Conservation (phyloP, 2,888 invertebrate genomes). For the Stenolophus ochropezus region DNA sequence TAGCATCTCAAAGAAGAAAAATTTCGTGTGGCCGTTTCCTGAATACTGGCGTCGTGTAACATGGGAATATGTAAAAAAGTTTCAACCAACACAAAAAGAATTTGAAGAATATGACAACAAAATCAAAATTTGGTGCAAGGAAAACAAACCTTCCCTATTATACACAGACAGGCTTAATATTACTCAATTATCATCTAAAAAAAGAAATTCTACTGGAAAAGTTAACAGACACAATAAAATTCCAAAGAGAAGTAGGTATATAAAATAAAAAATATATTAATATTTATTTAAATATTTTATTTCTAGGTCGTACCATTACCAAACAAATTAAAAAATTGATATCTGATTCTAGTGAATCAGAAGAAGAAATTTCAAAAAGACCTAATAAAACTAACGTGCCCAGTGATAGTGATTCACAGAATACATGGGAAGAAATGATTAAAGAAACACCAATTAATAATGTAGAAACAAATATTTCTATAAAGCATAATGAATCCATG, state of each 20-base stretch:
- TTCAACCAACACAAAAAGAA: conserved; percentile 15
- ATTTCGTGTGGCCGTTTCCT: conserved; percentile 44
- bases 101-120: conserved; percentile 10
- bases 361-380: background rate
- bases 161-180: too few relatives aligned
- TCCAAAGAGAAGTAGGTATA: conserved; percentile 16
- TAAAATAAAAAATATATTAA: background rate
- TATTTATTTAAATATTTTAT: background rate
- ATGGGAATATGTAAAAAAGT: conserved; percentile 10
- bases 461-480: background rate
- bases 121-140: conserved; percentile 28
- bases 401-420: conserved; percentile 10
- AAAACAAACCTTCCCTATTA: conserved; percentile 16
- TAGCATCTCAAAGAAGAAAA: conserved; percentile 1
- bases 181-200: too few relatives aligned
- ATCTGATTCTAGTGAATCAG: background rate
- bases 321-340: background rate
- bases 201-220: background rate
- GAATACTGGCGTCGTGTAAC: conserved; percentile 43
- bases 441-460: background rate
- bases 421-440: background rate
- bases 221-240: background rate
- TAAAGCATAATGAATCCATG: background rate
- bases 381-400: background rate
- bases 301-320: background rate